phyloP scores from a whole-genome alignment of 1,140 invertebrate species.

The Bombus pascuorum region DNA sequence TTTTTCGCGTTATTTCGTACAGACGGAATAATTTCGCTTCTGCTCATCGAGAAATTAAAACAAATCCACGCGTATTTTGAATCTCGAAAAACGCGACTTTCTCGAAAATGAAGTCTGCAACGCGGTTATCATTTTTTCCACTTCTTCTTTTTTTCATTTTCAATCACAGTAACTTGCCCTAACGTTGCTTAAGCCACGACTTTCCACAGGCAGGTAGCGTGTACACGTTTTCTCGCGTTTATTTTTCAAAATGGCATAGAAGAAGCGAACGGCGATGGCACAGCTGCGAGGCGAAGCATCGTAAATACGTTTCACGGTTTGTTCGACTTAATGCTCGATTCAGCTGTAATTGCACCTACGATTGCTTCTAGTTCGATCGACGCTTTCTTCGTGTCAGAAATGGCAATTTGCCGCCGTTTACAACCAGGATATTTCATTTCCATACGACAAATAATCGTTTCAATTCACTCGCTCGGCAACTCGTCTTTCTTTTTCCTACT shows the following conservation, averaged over 20 bases:
- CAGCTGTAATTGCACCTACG: slow-evolving; percentile 6
- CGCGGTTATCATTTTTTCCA: too few species aligned
- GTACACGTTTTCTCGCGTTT: not conserved
- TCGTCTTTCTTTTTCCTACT: too few species aligned
- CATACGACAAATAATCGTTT: not conserved
- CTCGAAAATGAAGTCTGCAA: too few species aligned
- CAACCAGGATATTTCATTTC: slow-evolving; percentile 10
- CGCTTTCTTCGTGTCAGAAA: not conserved
- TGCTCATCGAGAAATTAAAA: too few species aligned
- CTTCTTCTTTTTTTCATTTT: too few species aligned
- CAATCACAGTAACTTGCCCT: too few species aligned
- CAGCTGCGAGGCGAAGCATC: slow-evolving; percentile 21
- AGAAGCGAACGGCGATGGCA: not conserved
- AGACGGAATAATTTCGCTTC: too few species aligned
- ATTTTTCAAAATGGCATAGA: not conserved
- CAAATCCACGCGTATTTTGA: too few species aligned
- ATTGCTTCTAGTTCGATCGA: slow-evolving; percentile 7
- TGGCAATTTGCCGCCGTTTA: slow-evolving; percentile 4
- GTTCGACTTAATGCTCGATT: slow-evolving; percentile 26
- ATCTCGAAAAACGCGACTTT: too few species aligned
- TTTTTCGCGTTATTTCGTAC: too few species aligned
- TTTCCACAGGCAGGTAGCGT: too few species aligned
- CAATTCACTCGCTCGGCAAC: not conserved
- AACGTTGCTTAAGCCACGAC: not conserved
- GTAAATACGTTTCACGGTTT: slow-evolving; percentile 12